phyloP scores from a whole-genome alignment of 2,888 invertebrate species.

The Ornithoptera priamus region DNA sequence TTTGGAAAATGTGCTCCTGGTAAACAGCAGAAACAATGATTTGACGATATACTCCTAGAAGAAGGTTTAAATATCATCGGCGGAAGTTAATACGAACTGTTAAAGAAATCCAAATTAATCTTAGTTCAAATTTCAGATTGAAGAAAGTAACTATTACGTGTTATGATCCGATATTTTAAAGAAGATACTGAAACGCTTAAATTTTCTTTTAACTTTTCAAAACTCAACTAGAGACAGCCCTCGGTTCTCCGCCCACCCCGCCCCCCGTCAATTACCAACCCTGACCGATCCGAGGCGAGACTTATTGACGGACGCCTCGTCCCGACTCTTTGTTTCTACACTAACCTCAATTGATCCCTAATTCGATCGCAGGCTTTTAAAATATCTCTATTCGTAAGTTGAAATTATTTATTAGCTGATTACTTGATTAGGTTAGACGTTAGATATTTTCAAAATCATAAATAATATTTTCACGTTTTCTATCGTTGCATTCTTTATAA shows the following conservation, averaged over 20 bases:
- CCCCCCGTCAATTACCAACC: conserved; percentile 76
- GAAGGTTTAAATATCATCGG: too few species aligned
- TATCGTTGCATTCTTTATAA: too few species aligned
- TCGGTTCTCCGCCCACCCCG: conserved; percentile 48
- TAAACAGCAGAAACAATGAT: too few species aligned
- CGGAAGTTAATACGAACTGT: too few species aligned
- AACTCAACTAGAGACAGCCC: conserved; percentile 48
- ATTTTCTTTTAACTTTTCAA: not conserved
- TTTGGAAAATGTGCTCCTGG: too few species aligned
- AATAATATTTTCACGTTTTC: too few species aligned
- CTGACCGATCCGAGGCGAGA: conserved; percentile 75
- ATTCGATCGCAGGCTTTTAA: conserved; percentile 27
- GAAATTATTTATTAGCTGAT: conserved; percentile 4
- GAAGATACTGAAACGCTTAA: not conserved
- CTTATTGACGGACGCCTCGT: conserved; percentile 76
- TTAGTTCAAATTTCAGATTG: too few species aligned
- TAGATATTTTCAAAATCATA: not conserved
- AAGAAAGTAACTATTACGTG: not conserved
- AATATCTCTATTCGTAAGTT: conserved; percentile 13
- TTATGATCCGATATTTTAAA: not conserved
- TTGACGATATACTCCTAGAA: too few species aligned
- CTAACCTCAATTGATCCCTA: conserved; percentile 31
- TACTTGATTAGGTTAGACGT: not conserved
- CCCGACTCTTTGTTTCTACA: conserved; percentile 41
- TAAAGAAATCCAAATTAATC: too few species aligned